Evolutionary conservation across 2,797 vertebrate genomes (phyloP), one percentile per base, ranked within the genome.

Genomic region (Tauraco hartlaubi): DNA sequence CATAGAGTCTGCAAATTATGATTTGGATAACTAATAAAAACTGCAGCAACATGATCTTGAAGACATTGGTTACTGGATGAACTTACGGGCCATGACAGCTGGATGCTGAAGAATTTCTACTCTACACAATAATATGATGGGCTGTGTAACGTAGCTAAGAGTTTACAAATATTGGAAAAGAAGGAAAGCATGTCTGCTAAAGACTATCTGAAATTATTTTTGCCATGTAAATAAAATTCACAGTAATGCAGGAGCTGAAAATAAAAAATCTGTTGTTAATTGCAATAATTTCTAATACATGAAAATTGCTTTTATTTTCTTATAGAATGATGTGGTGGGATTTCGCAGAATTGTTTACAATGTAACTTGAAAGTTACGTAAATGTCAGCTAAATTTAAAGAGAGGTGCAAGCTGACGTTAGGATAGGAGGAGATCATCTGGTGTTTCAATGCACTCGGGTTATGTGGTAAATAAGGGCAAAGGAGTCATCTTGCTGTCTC

Each of bases 1-100:
- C 68, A 87, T 22, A 81, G 25, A 73, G 12, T 39, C 39, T 93
- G 49, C 28, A 95, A 87, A 79, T 28, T 76, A 39, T 51, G 64
- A 62, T 89, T 93, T 90, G 66, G 49, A 86, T 35, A 94, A 83
- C 26, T 68, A n/a, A 43, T 61, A 79, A 54, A 80, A 94, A 15
- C 26, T 96, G 85, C n/a, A 49, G 33, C 41, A 76, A 22, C 2
- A 17, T 26, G 37, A 56, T 89, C 56, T 77, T 41, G 15, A 87
- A 67, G 61, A 54, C 23, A 6, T n/a, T 67, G 39, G 33, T 61
- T 58, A 52, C 29, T 12, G 5, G 31, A n/a, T 4, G 3, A 92
- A 51, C 4, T 71, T 83, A 55, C 1, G 15, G 33, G 19, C 33
- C 33, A 18, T 17, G 8, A 41, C 29, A 79, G 9, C 3, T 44